phyloP scores from a whole-genome alignment of 2,888 invertebrate species.

The Linyphia triangularis region DNA sequence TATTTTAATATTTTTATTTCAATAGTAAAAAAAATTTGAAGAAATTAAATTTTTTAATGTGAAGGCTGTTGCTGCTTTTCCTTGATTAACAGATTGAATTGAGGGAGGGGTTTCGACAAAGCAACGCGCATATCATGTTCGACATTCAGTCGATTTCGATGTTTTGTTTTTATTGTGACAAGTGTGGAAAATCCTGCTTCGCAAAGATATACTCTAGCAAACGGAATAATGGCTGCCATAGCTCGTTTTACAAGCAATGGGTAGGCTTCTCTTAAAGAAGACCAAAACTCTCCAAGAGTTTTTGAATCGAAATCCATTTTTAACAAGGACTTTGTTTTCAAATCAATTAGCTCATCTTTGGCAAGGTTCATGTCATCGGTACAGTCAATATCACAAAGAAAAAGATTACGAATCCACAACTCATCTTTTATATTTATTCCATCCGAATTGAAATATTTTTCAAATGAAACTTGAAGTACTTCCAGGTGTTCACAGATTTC shows the following conservation, averaged over 20 bases:
- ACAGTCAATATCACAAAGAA: slow-evolving; percentile 58
- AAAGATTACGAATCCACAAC: too few species aligned
- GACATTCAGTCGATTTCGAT: slow-evolving; percentile 55
- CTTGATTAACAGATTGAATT: slow-evolving; percentile 51
- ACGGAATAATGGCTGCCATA: slow-evolving; percentile 55
- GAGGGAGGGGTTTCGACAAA: slow-evolving; percentile 57
- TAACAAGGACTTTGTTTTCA: slow-evolving; percentile 61
- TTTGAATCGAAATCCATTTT: slow-evolving; percentile 60
- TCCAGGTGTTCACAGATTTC: too few species aligned
- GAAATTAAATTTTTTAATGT: slow-evolving; percentile 54
- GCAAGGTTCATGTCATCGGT: slow-evolving; percentile 58
- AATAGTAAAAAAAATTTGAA: slow-evolving; percentile 50
- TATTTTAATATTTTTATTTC: too few species aligned
- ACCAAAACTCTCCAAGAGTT: too few species aligned
- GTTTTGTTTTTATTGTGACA: slow-evolving; percentile 54
- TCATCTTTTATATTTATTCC: too few species aligned
- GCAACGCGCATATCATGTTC: slow-evolving; percentile 53
- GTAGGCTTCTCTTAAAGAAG: slow-evolving; percentile 43
- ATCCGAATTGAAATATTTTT: too few species aligned
- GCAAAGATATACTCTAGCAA: slow-evolving; percentile 47
- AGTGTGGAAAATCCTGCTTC: slow-evolving; percentile 44
- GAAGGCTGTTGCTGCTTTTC: slow-evolving; percentile 52
- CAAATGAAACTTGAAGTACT: too few species aligned
- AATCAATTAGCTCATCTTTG: slow-evolving; percentile 58
- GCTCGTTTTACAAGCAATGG: slow-evolving; percentile 46